phyloP scores from a whole-genome alignment of 2,888 invertebrate genomes.

The Dichetophora obliterata region DNA sequence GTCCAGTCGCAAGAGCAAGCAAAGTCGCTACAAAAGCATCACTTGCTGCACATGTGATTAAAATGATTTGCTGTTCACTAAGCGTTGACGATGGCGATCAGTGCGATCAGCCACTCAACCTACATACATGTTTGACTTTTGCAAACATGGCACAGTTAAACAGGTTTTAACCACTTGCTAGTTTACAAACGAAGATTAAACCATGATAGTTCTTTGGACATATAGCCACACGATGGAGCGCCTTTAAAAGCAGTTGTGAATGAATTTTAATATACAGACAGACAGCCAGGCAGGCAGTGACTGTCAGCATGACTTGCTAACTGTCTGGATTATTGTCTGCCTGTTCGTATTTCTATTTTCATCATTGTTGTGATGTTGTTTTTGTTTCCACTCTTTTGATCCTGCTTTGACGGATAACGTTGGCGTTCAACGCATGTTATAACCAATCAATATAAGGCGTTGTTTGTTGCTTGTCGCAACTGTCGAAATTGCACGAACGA shows the following conservation, averaged over 20 bases:
- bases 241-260: too few species aligned
- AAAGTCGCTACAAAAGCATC: slow-evolving; percentile 14
- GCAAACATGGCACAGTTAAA: neutral
- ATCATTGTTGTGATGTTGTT: neutral
- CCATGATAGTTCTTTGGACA: neutral
- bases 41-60: slow-evolving; percentile 50
- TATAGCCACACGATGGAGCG: too few species aligned
- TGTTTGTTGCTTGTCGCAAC: neutral
- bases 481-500: neutral
- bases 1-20: slow-evolving; percentile 38
- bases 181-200: neutral
- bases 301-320: too few species aligned
- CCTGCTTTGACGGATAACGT: neutral
- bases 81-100: slow-evolving; percentile 37
- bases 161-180: neutral
- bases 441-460: slow-evolving; percentile 34
- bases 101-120: slow-evolving; percentile 28
- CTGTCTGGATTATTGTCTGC: too few species aligned
- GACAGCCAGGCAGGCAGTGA: too few species aligned
- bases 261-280: too few species aligned
- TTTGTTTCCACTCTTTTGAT: neutral
- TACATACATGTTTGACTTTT: slow-evolving; percentile 1
- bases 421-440: slow-evolving; percentile 33
- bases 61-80: slow-evolving; percentile 66
- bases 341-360: too few species aligned